These are phyloP conservation scores for Micronisus gabar DNA, from an alignment of 2,113 vertebrate genomes.

Conservation along the genomic window DNA sequence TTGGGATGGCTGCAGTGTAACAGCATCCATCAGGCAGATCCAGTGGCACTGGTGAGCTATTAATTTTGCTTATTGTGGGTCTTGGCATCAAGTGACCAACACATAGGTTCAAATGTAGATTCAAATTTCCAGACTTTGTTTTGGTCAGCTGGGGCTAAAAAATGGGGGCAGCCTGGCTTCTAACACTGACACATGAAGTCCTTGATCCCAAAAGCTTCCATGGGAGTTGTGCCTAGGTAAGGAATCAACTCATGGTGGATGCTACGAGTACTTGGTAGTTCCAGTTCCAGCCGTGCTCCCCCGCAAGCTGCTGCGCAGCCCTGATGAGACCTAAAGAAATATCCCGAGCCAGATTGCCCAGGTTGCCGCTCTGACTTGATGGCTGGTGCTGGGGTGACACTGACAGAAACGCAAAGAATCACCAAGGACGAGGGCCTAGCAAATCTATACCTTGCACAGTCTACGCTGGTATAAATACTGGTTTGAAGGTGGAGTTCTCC, in stretches of 20 bases:
- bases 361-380: not conserved
- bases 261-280: not conserved
- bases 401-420: not conserved
- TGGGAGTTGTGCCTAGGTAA: not conserved
- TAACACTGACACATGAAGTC: not conserved
- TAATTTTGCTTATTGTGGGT: not conserved
- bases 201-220: not conserved
- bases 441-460: accelerated
- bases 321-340: not conserved
- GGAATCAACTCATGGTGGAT: not conserved
- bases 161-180: not conserved
- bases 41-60: not conserved
- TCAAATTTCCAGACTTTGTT: not conserved
- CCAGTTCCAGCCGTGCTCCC: not conserved
- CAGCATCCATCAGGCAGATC: not conserved
- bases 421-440: not conserved
- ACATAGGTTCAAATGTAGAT: not conserved
- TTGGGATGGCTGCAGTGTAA: not conserved
- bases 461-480: not conserved
- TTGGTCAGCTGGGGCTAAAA: not conserved
- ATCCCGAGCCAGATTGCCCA: accelerated
- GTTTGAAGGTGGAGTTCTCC: not conserved
- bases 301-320: not conserved
- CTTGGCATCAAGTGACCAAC: not conserved
- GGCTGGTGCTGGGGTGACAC: not conserved